Evolutionary conservation across 2,113 vertebrate genomes (phyloP), one percentile per base, ranked within the genome.

Genomic region (Lampris megalopsis): DNA sequence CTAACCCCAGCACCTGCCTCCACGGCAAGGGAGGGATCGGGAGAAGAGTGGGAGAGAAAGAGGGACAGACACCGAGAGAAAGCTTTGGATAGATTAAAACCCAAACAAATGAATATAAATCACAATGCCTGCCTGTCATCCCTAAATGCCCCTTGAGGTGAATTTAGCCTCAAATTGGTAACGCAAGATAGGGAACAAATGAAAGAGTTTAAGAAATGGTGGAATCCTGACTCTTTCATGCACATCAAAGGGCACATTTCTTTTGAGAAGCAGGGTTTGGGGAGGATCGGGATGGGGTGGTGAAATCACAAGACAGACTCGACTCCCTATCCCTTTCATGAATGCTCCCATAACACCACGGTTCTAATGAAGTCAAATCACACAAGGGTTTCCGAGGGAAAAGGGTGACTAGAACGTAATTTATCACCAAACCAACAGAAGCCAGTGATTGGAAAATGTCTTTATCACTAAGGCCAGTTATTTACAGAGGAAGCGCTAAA

Each of bases 331-430:
- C 50, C 35, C 82, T 83, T 81, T 85, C 73, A 87, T 80, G 77
- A 75, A 11, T 66, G 73, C 68, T 89, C 77, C 71, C 76, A 9
- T 9, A 76, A 83, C 83, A 75, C 79, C 70, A 75, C 61, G 71
- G 42, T 79, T 87, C 83, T 88, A 90, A 92, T 90, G 81, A 88
- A 91, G 74, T 71, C 59, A 87, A 88, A 83, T 87, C 86, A 80
- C 73, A 79, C 80, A 3, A 11, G 64, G 63, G 63, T 54, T 89
- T 92, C 78, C 48, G 0, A 48, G 70, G 80, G 80, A 67, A 79
- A 53, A 71, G 75, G 57, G 42, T 43, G 77, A 80, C 77, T 68
- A 73, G 82, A 80, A 73, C 68, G 68, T 68, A 48, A 79, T 86
- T 84, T 78, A 81, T 77, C 65, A 73, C 60, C 41, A 74, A 81